Conservation (phyloP, 2,888 invertebrate species). For the Bedellia somnulentella region DNA sequence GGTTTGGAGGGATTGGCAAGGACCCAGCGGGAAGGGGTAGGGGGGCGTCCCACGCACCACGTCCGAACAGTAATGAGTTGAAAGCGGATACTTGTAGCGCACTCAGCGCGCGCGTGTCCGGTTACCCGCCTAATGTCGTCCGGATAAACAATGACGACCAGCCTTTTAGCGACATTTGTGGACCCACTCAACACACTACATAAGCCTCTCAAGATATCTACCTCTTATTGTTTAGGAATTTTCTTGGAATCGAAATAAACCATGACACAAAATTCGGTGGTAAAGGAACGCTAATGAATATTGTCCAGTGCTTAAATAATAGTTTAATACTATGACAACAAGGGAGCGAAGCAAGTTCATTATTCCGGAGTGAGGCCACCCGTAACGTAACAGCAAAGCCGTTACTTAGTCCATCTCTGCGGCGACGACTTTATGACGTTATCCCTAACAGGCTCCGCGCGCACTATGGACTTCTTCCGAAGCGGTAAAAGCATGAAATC, state of each 20-base stretch:
- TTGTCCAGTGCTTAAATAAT: no score
- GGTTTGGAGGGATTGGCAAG: constrained; percentile 53
- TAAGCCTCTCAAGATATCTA: constrained; percentile 53
- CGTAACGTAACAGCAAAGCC: constrained; percentile 44
- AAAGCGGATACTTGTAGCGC: constrained; percentile 63
- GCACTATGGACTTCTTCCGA: constrained; percentile 24
- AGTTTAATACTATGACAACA: no score
- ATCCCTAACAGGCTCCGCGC: constrained; percentile 55
- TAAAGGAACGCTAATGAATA: no score
- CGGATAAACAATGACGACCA: constrained; percentile 62
- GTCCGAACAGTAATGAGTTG: constrained; percentile 60
- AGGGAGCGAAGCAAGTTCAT: no score
- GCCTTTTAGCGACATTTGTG: constrained; percentile 62
- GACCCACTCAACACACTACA: constrained; percentile 57
- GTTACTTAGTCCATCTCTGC: constrained; percentile 45
- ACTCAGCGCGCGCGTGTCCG: constrained; percentile 60
- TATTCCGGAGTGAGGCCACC: constrained; percentile 38
- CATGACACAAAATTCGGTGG: no score
- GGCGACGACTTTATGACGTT: constrained; percentile 57
- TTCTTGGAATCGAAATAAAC: no score
- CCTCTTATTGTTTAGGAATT: constrained; percentile 46
- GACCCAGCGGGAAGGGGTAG: constrained; percentile 25
- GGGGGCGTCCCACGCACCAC: constrained; percentile 48
- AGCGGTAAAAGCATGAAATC: constrained; percentile 33
- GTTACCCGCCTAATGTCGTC: constrained; percentile 60